A percentile compares a stretch with the other conserved stretches of the same genome.
Evolutionary conservation across 1,140 invertebrate genomes (phyloP).

Genomic region (Coenobita brevimanus): DNA sequence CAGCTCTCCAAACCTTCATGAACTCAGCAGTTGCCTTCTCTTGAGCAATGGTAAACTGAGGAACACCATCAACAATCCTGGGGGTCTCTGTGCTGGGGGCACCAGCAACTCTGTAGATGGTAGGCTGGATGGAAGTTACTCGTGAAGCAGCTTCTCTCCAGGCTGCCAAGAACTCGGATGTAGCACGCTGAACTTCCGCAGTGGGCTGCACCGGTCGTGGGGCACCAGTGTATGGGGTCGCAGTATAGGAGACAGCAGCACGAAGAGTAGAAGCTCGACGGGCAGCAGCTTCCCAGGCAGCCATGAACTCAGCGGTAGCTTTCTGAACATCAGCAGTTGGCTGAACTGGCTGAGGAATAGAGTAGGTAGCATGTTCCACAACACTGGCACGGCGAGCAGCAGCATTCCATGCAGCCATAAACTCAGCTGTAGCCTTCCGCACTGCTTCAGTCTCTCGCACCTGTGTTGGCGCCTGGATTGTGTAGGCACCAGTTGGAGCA

Average conservation of each 20-base stretch:
- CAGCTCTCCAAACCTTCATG: slow-evolving; percentile 49
- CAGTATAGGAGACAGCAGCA: background rate
- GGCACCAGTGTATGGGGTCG: background rate
- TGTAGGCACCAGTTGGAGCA: background rate
- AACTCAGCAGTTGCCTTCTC: slow-evolving; percentile 49
- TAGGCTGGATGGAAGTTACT: too few species aligned
- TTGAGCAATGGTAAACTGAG: slow-evolving; percentile 24
- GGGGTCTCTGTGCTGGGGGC: background rate
- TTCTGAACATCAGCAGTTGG: slow-evolving; percentile 19
- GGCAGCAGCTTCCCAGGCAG: slow-evolving; percentile 35
- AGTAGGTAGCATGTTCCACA: background rate
- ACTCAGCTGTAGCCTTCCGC: slow-evolving; percentile 26
- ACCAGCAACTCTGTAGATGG: too few species aligned
- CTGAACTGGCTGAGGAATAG: slow-evolving; percentile 20
- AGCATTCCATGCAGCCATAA: slow-evolving; percentile 36
- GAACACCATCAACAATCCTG: slow-evolving; percentile 43
- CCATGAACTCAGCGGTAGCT: slow-evolving; percentile 24
- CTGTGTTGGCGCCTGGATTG: background rate
- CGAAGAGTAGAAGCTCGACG: slow-evolving; percentile 15
- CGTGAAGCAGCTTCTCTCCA: slow-evolving; percentile 17
- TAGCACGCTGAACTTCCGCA: slow-evolving; percentile 23
- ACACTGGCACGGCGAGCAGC: slow-evolving; percentile 22
- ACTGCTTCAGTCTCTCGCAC: slow-evolving; percentile 38
- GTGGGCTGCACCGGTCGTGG: background rate
- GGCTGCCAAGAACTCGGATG: slow-evolving; percentile 13